Conservation (phyloP, 2,888 invertebrate genomes). For the Parnassius glacialis region DNA sequence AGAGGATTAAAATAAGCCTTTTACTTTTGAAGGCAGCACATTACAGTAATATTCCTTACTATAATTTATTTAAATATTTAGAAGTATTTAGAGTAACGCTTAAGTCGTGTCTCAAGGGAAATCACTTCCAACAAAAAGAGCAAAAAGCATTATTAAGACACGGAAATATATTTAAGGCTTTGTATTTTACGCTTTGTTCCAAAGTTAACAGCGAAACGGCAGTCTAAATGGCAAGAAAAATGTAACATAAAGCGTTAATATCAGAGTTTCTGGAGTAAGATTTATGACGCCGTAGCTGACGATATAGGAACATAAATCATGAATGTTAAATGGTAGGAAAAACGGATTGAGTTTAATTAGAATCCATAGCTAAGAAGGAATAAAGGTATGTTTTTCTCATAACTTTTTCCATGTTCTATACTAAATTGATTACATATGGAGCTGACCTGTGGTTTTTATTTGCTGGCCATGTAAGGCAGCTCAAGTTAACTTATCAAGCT, state of each 20-base stretch:
- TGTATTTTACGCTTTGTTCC: slow-evolving; percentile 15
- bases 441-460: too few species aligned
- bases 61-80: too few species aligned
- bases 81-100: too few species aligned
- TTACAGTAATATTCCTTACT: too few species aligned
- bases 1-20: too few species aligned
- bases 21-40: too few species aligned
- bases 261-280: slow-evolving; percentile 18
- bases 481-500: too few species aligned
- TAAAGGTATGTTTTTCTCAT: too few species aligned
- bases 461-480: too few species aligned
- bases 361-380: too few species aligned
- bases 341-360: slow-evolving; percentile 19
- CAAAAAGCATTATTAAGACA: slow-evolving; percentile 11
- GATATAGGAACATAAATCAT: slow-evolving; percentile 22
- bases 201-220: slow-evolving; percentile 26
- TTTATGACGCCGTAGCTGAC: slow-evolving; percentile 17
- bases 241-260: slow-evolving; percentile 25
- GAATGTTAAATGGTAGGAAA: slow-evolving; percentile 15
- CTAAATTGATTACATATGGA: too few species aligned
- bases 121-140: slow-evolving; percentile 3
- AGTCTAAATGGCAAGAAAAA: slow-evolving; percentile 21
- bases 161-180: slow-evolving; percentile 20
- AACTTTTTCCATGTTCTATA: too few species aligned
- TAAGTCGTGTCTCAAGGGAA: not conserved